These are phyloP conservation scores for Salminus brasiliensis DNA, from an alignment of 2,113 vertebrate genomes.

Conservation along the genomic window DNA sequence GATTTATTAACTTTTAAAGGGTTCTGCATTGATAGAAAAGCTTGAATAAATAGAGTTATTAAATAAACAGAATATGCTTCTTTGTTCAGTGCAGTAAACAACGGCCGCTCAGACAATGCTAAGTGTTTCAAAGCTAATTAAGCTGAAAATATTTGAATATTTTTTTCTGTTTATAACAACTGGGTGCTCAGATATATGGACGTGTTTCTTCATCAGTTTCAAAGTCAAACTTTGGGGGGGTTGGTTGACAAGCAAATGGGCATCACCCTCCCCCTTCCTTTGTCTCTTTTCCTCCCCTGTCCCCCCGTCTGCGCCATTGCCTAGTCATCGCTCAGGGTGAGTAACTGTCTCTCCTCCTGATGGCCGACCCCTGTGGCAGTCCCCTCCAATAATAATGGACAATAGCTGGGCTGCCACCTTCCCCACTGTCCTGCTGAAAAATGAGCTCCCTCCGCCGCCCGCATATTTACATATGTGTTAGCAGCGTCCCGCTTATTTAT, in stretches of 20 bases:
- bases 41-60: no score
- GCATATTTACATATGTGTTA: slow-evolving; percentile 48
- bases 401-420: slow-evolving; percentile 63
- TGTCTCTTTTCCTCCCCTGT: neutral
- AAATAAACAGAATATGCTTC: neutral
- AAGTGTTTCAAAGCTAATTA: no score
- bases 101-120: neutral
- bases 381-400: slow-evolving; percentile 69
- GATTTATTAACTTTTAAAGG: no score
- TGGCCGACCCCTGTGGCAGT: slow-evolving; percentile 51
- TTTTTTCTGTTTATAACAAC: neutral
- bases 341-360: slow-evolving; percentile 33
- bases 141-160: neutral
- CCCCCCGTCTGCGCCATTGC: slow-evolving; percentile 8
- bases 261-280: slow-evolving; percentile 61
- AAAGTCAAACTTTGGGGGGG: slow-evolving; percentile 44
- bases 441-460: slow-evolving; percentile 50
- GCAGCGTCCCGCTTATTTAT: slow-evolving; percentile 49
- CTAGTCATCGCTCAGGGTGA: slow-evolving; percentile 49
- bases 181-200: neutral
- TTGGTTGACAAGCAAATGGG: slow-evolving; percentile 52
- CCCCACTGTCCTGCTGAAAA: slow-evolving; percentile 68
- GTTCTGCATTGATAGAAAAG: no score
- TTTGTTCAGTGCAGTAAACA: no score
- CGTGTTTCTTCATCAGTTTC: no score